phyloP scores from a whole-genome alignment of 1,140 invertebrate species.

The Rhagoletis zephyria region DNA sequence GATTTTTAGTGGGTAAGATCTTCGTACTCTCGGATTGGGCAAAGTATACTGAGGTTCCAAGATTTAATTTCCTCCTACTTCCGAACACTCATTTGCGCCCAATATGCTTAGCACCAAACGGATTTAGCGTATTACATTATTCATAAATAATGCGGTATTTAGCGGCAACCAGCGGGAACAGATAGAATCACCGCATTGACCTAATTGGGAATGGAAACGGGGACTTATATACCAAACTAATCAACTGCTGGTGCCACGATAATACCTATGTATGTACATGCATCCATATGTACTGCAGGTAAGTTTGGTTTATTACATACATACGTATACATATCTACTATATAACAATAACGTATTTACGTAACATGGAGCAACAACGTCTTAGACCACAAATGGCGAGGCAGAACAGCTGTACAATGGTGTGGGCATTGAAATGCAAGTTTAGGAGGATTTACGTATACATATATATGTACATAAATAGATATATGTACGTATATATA shows the following conservation, averaged over 20 bases:
- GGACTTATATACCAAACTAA: not conserved
- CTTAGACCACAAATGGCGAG: not conserved
- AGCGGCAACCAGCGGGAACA: not conserved
- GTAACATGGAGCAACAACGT: not conserved
- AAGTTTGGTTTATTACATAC: not conserved
- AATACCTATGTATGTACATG: not conserved
- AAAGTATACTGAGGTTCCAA: too few species aligned
- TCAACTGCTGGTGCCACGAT: not conserved
- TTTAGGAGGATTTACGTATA: too few species aligned
- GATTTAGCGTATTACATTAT: conserved; percentile 6
- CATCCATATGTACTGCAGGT: not conserved
- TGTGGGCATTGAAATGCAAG: too few species aligned
- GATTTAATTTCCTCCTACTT: too few species aligned
- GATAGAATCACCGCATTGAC: conserved; percentile 6
- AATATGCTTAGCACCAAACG: not conserved
- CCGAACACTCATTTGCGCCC: too few species aligned
- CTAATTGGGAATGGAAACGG: not conserved
- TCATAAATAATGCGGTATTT: conserved; percentile 36
- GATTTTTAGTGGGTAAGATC: too few species aligned
- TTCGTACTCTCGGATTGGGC: too few species aligned
- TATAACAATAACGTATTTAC: too few species aligned
- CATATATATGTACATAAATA: too few species aligned
- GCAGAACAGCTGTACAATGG: not conserved
- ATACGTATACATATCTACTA: not conserved
- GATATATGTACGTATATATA: too few species aligned